Conservation (phyloP, 2,888 invertebrate species). For the Lithodes maja region DNA sequence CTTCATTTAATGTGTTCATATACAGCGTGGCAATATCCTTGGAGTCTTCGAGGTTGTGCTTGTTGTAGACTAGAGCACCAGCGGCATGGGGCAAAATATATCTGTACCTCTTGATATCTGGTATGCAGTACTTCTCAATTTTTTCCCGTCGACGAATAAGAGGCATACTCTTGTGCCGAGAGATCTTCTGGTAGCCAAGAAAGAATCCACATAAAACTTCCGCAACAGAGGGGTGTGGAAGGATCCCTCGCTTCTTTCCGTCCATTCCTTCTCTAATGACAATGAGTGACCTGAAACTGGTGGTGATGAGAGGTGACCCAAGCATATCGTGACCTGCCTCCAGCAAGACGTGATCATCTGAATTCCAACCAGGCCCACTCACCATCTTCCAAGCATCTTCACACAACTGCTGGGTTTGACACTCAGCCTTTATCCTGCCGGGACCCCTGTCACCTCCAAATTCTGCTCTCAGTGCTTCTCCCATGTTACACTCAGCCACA, state of each 20-base stretch:
- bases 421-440: conserved; percentile 7
- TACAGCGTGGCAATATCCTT: conserved; percentile 50
- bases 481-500: conserved; percentile 27
- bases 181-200: conserved; percentile 12
- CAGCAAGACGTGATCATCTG: conserved; percentile 24
- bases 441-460: background rate
- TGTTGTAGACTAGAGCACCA: conserved; percentile 44
- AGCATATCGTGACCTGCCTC: conserved; percentile 22
- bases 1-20: conserved; percentile 23
- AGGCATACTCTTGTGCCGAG: conserved; percentile 21
- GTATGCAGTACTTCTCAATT: conserved; percentile 38
- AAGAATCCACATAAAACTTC: conserved; percentile 53
- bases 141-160: conserved; percentile 45
- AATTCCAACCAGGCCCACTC: conserved; percentile 8
- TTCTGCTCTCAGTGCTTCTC: background rate
- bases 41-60: conserved; percentile 48
- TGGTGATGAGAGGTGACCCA: background rate
- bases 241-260: conserved; percentile 18
- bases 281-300: conserved; percentile 23
- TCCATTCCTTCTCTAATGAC: conserved; percentile 29
- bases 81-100: conserved; percentile 43
- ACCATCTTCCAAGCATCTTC: conserved; percentile 30
- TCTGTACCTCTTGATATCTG: conserved; percentile 35
- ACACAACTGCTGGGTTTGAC: conserved; percentile 25
- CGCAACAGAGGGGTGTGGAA: conserved; percentile 38